Evolutionary conservation across 2,797 vertebrate species (phyloP), one percentile per base, ranked within the genome.

Genomic region (Sphenodon punctatus): DNA sequence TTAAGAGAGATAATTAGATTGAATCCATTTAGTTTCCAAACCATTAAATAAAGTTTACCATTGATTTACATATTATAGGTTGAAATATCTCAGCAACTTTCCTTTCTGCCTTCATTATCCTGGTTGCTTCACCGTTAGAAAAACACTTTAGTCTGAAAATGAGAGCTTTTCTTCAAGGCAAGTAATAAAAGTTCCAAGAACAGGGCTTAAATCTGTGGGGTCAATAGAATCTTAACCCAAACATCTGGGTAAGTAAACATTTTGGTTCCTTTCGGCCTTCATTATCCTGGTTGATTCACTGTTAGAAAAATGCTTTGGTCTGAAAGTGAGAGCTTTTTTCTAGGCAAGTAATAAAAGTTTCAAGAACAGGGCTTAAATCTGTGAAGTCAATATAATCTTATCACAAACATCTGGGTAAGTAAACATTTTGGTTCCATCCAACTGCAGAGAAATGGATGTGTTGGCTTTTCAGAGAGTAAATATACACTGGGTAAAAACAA

Each of bases 1-100:
- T 72, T 91, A 75, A 82, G 23, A 75, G 64, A 90, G 66, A 90
- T 94, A 91, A 94, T 92, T 90, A 84, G 78, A 67, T 78, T 45
- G 80, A 58, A 78, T 75, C 79, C 65, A 89, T 86, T 91, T 90
- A 49, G 61, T 77, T 91, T 89, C 67, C 67, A 48, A 89, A 25
- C 65, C 72, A 61, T 91, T 92, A 91, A 90, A 85, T 88, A 89
- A 91, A 92, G 81, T 82, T 89, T 73, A 60, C 3, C 49, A 86
- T 82, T 87, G 87, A 90, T 92, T 78, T 82, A 85, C 66, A 91
- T 79, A 91, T 90, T 87, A 88, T 34, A 85, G 68, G 53, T 79
- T 90, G 78, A 87, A 88, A 11, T n/a, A 85, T 70, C 59, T 71
- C 66, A 43, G 78, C 63, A 86, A 45, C 67, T 41, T 74, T 67